Conservation (phyloP, 2,797 vertebrate genomes). For the Paguma larvata region DNA sequence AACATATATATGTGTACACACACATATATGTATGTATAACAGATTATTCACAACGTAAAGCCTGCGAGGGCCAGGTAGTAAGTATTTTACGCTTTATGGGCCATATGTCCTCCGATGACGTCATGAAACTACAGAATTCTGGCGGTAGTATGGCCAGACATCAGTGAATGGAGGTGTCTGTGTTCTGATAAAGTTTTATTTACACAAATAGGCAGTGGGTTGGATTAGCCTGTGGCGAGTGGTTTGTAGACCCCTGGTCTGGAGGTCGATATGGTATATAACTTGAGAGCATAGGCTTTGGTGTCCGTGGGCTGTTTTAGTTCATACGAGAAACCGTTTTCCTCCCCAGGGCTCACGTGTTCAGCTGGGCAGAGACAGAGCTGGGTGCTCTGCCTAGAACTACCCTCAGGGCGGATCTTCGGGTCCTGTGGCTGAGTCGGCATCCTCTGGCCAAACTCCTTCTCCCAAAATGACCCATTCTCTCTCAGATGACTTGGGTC, state of each 20-base stretch:
- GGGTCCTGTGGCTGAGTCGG: background rate
- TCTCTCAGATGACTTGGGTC: background rate
- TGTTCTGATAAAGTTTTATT: constrained; percentile 32
- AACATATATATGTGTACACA: background rate
- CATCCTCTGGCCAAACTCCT: background rate
- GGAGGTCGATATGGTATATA: background rate
- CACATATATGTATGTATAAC: background rate
- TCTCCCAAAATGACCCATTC: background rate
- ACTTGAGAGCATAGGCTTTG: background rate
- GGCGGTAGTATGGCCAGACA: too few relatives aligned
- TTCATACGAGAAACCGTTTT: background rate
- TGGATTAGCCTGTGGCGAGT: background rate
- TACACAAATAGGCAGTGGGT: background rate
- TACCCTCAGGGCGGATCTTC: background rate
- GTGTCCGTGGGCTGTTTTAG: too few relatives aligned
- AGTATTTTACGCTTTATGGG: background rate
- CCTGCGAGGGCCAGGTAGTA: background rate
- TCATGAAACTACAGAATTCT: background rate
- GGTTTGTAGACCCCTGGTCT: background rate
- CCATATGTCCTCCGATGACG: too few relatives aligned
- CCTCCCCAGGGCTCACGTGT: background rate
- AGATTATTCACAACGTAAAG: background rate
- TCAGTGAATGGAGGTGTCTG: background rate
- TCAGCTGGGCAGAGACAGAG: background rate
- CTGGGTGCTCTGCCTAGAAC: background rate